Conservation (phyloP, 2,113 vertebrate species). For the Bolborhynchus lineola region DNA sequence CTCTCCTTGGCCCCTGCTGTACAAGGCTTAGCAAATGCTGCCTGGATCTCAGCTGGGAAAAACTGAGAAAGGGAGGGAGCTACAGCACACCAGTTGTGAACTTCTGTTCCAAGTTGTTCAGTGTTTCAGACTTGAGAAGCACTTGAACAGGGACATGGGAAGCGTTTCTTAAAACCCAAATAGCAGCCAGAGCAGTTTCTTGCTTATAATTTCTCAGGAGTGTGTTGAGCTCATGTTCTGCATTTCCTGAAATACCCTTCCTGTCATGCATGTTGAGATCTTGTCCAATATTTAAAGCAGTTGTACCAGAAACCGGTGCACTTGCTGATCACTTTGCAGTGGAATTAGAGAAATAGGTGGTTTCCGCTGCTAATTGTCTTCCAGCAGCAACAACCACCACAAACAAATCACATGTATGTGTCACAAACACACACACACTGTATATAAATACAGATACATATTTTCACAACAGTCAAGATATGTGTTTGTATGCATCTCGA, state of each 20-base stretch:
- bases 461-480: background rate
- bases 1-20: background rate
- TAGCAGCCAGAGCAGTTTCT: background rate
- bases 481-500: background rate
- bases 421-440: background rate
- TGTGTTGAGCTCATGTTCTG: background rate
- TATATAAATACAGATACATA: background rate
- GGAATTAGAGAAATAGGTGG: background rate
- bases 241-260: background rate
- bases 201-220: background rate
- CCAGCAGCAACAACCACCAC: background rate
- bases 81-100: background rate
- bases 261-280: accelerated
- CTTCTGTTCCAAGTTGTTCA: background rate
- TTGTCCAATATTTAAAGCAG: background rate
- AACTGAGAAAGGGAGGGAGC: background rate
- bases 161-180: background rate
- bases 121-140: background rate
- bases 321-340: background rate
- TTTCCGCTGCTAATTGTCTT: background rate
- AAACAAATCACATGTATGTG: background rate
- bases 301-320: background rate
- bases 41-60: background rate
- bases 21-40: background rate
- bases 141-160: background rate